A percentile compares a stretch with the other conserved stretches of the same genome.
Conservation (phyloP, 2,888 invertebrate species). For the Sinodicranocentrus sp. region DNA sequence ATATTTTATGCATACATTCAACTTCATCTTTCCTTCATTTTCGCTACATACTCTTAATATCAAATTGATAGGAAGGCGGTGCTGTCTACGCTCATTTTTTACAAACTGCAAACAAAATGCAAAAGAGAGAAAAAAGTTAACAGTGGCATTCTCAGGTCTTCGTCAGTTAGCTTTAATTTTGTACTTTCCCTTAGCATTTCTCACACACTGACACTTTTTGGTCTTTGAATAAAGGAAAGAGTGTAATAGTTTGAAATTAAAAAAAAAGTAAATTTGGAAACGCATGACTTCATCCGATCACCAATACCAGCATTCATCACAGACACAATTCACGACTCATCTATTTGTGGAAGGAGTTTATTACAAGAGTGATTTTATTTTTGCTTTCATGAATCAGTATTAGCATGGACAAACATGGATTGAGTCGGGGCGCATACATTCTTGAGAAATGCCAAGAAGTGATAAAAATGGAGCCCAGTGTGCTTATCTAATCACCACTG, state of each 20-base stretch:
- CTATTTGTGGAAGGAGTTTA: too few species aligned
- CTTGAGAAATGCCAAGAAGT: slow-evolving; percentile 44
- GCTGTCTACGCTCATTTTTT: slow-evolving; percentile 16
- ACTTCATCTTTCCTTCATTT: slow-evolving; percentile 23
- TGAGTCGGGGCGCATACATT: slow-evolving; percentile 15
- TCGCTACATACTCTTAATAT: slow-evolving; percentile 32
- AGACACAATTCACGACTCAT: too few species aligned
- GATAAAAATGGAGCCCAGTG: slow-evolving; percentile 63
- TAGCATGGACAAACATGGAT: not conserved
- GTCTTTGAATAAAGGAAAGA: not conserved
- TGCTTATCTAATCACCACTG: slow-evolving; percentile 62
- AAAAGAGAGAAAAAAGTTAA: too few species aligned
- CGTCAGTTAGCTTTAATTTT: not conserved
- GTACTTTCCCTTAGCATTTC: not conserved
- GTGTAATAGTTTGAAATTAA: not conserved
- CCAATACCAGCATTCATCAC: too few species aligned
- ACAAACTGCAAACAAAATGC: slow-evolving; percentile 17
- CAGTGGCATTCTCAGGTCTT: too few species aligned
- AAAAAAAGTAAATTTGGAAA: not conserved
- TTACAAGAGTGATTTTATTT: not conserved
- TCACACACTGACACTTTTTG: not conserved
- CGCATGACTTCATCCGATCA: not conserved
- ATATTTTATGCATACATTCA: slow-evolving; percentile 13
- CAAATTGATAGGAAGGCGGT: slow-evolving; percentile 57
- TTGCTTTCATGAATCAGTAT: slow-evolving; percentile 21